These are phyloP conservation scores for Cyprinodon diabolis DNA, from an alignment of 2,797 vertebrate species.

Conservation along the genomic window DNA sequence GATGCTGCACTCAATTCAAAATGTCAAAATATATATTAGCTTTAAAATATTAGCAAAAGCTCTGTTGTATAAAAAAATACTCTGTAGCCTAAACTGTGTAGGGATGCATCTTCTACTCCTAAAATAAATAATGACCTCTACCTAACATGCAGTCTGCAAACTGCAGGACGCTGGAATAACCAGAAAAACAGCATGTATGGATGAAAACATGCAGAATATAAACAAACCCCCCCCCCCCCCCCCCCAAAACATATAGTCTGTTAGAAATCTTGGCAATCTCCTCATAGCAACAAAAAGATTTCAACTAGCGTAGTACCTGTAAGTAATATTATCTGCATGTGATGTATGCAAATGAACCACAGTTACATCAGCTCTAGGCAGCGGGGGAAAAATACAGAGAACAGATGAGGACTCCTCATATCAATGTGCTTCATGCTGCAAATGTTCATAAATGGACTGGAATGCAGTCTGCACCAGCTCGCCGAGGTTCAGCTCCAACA, in stretches of 20 bases:
- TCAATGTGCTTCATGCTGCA: constrained; percentile 48
- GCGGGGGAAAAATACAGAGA: constrained; percentile 34
- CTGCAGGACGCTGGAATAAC: not conserved
- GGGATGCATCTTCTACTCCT: too few relatives aligned
- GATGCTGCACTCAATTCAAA: too few relatives aligned
- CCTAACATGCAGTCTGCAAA: not conserved
- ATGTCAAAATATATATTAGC: too few relatives aligned
- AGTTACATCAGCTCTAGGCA: constrained; percentile 12
- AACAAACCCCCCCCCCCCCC: not conserved
- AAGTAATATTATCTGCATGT: not conserved
- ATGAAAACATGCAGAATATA: not conserved
- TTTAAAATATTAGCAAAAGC: not conserved
- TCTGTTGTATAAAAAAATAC: too few relatives aligned
- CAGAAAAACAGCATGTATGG: not conserved
- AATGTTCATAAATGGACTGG: constrained; percentile 81
- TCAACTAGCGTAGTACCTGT: not conserved
- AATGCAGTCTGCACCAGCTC: constrained; percentile 70
- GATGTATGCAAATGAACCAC: constrained; percentile 14
- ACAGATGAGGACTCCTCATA: constrained; percentile 34
- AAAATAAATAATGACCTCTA: not conserved
- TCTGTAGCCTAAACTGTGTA: too few relatives aligned
- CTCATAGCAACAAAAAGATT: too few relatives aligned
- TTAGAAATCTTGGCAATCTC: too few relatives aligned
- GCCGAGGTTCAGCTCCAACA: constrained; percentile 51
- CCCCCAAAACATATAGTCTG: too few relatives aligned